Conservation (phyloP, 2,888 invertebrate genomes). For the Agrochola lota region DNA sequence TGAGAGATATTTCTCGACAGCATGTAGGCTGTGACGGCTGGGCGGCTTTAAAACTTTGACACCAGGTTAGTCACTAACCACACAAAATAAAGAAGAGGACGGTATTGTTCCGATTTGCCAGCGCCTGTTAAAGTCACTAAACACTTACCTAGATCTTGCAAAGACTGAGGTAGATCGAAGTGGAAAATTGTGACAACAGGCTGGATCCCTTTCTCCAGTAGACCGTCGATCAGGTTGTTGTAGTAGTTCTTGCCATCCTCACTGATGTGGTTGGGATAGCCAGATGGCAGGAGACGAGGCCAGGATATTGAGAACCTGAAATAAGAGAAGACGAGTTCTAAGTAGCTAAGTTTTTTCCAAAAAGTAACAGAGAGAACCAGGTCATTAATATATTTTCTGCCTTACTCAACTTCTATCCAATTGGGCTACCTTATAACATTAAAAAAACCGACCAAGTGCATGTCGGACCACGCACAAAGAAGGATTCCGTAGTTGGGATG, state of each 20-base stretch:
- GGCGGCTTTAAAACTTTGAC: no score
- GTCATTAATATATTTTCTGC: no score
- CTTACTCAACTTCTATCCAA: background rate
- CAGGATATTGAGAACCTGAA: slow-evolving; percentile 90
- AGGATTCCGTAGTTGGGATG: no score
- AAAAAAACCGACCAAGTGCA: background rate
- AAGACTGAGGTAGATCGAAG: slow-evolving; percentile 83
- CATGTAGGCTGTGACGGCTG: no score
- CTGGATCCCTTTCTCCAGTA: slow-evolving; percentile 86
- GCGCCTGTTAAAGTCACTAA: slow-evolving; percentile 64
- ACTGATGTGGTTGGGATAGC: slow-evolving; percentile 82
- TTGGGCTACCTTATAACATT: background rate
- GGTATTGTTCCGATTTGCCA: background rate
- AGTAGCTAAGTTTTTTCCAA: background rate
- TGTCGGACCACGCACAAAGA: no score
- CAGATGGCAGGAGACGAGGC: slow-evolving; percentile 87
- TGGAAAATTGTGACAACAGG: slow-evolving; percentile 89
- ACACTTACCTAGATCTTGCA: slow-evolving; percentile 78
- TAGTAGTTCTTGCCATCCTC: slow-evolving; percentile 88
- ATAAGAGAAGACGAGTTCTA: background rate
- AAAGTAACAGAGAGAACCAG: no score
- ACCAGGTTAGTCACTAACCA: no score
- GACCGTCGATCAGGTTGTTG: slow-evolving; percentile 87
- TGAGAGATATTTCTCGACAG: no score
- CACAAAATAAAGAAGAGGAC: no score